Base-by-base conservation (phyloP, 1,140 invertebrate species). In the Orchestia grillus region DNA sequence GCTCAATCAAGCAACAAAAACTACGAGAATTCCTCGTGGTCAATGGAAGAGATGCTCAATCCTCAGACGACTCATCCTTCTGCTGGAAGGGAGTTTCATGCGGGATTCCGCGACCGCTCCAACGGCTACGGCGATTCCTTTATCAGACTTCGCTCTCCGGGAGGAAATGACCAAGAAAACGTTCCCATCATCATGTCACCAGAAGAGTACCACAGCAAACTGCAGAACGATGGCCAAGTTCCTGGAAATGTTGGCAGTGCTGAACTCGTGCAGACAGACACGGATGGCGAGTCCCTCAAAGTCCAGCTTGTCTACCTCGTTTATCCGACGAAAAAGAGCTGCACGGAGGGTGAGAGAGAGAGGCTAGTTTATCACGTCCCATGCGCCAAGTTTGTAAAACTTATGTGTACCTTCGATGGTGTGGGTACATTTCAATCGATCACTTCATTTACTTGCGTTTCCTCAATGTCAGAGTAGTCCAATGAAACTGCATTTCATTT, bases 271-370 rank as follows among this genome's bases (percentile, higher is more conserved):
- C 92, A 94, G 47, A 53, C 47, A 16, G 44, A 96, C 53, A 96
- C 96, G 28, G 96, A 96, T 53, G 96, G 96, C 0, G 96, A 96
- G 19, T 90, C 62, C 45, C 96, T 96, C n/a, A 96, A 92, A 96
- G 96, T 96, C n/a, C 96, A 96, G 90, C 96, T 96, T 57, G 96
- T 96, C 15, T 96, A 96, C 45, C 90, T 96, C 41, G 96, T 96
- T 44, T 94, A 94, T 40, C 92, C 92, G 3, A 44, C 41, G 16
- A 94, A 94, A 44, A 94, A 91, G 44, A 44, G 88, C 11, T 44
- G 4, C 88, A 41, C 8, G 15, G 28, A 91, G 0, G 88, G 88
- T 91, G 44, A 91, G 88, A 36, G 62, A 77, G 62, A 15, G 6
- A 53, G 1, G 3, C 36, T 28, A 77, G 47, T 53, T 53, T 15